Evolutionary conservation across 1,140 invertebrate species (phyloP).

Genomic region (Apis dorsata): DNA sequence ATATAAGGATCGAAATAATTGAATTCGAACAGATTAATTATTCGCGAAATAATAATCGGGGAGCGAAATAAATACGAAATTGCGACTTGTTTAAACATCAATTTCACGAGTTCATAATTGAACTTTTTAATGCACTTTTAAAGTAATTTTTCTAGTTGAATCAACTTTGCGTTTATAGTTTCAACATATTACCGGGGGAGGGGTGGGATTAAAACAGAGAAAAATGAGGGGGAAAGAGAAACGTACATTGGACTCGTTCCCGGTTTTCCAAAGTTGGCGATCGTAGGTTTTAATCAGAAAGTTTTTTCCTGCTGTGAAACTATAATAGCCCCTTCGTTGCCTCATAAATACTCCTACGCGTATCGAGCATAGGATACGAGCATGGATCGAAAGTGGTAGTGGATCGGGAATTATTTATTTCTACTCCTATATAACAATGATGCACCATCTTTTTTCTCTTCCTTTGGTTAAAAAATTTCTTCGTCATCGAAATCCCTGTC

Average conservation of each 20-base stretch:
- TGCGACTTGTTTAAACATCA: background rate
- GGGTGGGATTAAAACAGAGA: background rate
- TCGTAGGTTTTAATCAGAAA: slow-evolving; percentile 33
- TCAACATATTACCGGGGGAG: background rate
- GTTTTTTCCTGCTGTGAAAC: background rate
- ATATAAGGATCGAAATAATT: too few species aligned
- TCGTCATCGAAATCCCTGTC: too few species aligned
- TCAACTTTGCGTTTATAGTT: slow-evolving; percentile 10
- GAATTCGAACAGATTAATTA: slow-evolving; percentile 1
- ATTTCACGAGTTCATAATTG: background rate
- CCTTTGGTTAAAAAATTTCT: too few species aligned
- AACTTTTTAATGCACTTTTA: background rate
- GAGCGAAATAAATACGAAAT: background rate
- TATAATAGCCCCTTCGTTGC: slow-evolving; percentile 14
- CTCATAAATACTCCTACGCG: background rate
- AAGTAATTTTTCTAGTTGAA: slow-evolving; percentile 2
- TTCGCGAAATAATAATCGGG: background rate
- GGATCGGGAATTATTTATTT: background rate
- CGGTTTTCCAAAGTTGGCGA: slow-evolving; percentile 18
- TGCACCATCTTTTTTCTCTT: too few species aligned
- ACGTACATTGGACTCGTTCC: slow-evolving; percentile 2
- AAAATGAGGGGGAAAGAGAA: background rate
- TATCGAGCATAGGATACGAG: background rate
- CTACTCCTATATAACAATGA: background rate
- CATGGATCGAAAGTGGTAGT: too few species aligned